Base-by-base conservation (phyloP, 2,797 vertebrate species). In the Hyperoplus immaculatus region DNA sequence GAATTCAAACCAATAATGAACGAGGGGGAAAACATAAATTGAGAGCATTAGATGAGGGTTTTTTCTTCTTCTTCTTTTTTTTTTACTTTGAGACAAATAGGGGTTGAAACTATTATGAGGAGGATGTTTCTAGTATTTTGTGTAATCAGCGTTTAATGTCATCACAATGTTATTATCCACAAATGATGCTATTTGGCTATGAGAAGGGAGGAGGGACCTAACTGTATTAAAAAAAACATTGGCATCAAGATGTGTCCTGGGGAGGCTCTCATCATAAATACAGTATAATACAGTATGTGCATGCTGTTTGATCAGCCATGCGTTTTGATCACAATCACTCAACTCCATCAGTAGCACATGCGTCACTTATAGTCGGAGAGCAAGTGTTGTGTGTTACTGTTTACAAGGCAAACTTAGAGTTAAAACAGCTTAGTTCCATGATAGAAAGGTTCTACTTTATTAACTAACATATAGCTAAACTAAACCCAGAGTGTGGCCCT, bases 1-100 rank as follows among this genome's bases (percentile, higher is more conserved):
- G 70, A 62, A 82, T 69, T 80, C 45, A 65, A 87, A 78, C 69
- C 54, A 70, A 45, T 72, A 68, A 72, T 47, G 13, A 84, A 71
- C 18, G 29, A 55, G 38, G 45, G 54, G 41, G 56, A 21, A 41
- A 68, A 67, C n/a, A 62, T 39, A 29, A 73, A 74, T 57, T 15
- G 60, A 46, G 68, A 46, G 47, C 45, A 64, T 71, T 29, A 49
- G 43, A 69, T 4, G 15, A 73, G 69, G 69, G 50, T 68, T 82
- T 36, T 29, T 29, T 29, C 29, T 29, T 29, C 29, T 29, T 29
- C 29, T 29, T 29, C 21, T 21, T 29, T 29, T 29, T 29, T 29
- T 62, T 58, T 13, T 45, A 58, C 65, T 72, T 69, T 75, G 8
- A 60, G 39, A 21, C 16, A 56, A 68, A 77, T 49, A 39, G 13